Base-by-base conservation (phyloP, 2,888 invertebrate species). In the Cactoblastis cactorum region DNA sequence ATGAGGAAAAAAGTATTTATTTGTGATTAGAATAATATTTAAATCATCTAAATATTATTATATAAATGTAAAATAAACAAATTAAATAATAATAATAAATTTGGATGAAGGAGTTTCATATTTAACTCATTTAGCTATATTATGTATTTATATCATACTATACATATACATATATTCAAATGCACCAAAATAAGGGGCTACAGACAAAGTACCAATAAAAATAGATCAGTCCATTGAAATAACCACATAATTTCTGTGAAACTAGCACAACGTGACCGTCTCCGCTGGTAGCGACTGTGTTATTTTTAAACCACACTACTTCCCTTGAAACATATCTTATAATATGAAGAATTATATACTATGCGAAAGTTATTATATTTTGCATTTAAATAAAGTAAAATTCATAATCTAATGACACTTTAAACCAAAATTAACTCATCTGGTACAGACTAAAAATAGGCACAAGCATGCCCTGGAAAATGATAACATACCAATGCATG, bases 221-320 rank as follows among this genome's bases (percentile, higher is more conserved):
- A 82, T 80, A 80, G 77, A 72, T 55, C n/a, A n/a, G n/a, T n/a
- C 58, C 66, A 63, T 69, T 69, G 69, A 73, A 77, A 80, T 75
- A 78, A 74, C 68, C 63, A 66, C 65, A 67, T 73, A 67, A 79
- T 73, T 74, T 72, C 68, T 66, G 69, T 56, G 61, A 72, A 72
- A 73, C 73, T 69, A 68, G 74, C 69, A 71, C 75, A 75, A 56
- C 64, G 62, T 53, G 57, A 66, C 65, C 69, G 75, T 82, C 72
- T 74, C 75, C 56, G 66, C 61, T 70, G 65, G 69, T 66, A 67
- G 62, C 58, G 51, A 63, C 59, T 46, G 59, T 73, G 83, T 81
- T 87, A 85, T 86, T 83, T 85, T 69, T 86, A 85, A 81, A 79
- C 66, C 63, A 50, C 70, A 65, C 68, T 72, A 73, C 70, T 77